Base-by-base conservation (phyloP, 2,888 invertebrate genomes). In the Melolontha melolontha region DNA sequence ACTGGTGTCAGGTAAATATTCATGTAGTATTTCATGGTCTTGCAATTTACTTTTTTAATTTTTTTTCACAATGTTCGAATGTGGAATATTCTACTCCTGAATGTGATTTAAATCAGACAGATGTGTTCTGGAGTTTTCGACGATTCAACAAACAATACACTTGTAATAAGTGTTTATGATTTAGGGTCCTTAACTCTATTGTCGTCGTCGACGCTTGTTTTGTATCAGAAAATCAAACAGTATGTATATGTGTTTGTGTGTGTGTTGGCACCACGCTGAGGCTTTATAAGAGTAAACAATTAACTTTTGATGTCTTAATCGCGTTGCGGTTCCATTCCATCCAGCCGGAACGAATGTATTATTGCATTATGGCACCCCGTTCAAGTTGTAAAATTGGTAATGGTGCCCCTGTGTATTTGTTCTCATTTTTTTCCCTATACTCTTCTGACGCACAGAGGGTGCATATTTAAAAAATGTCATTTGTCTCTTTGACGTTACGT, bases 251-350 rank as follows among this genome's bases (percentile, higher is more conserved):
- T 29, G 29, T 29, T 6, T 29, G 29, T 29, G 12, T 34, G 59
- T 47, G 44, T 47, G 27, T 27, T 47, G 67, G 64, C 66, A 65
- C 64, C 71, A 66, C 67, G 66, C 71, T 47, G 70, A 50, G 72
- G 71, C 70, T 71, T 74, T 74, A 72, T 75, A 71, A 70, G 69
- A 71, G 66, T 72, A 72, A 73, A 74, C 71, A 70, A 71, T 70
- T 72, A 70, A 73, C 73, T 74, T 70, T 73, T 74, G 74, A 75
- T 71, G 74, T 72, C 73, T 74, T 75, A 75, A 75, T 74, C 74
- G 69, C 69, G 68, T 74, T 71, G 73, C 70, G 73, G 73, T 59
- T 44, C 29, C 29, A 16, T 44, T 59, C 59, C 47, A 59, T 47
- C 47, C 59, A 34, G 29, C 47, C 47, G 44, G 27, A 16, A 47